Base-by-base conservation (phyloP, 2,113 vertebrate genomes). In the Tylochromis polylepis region DNA sequence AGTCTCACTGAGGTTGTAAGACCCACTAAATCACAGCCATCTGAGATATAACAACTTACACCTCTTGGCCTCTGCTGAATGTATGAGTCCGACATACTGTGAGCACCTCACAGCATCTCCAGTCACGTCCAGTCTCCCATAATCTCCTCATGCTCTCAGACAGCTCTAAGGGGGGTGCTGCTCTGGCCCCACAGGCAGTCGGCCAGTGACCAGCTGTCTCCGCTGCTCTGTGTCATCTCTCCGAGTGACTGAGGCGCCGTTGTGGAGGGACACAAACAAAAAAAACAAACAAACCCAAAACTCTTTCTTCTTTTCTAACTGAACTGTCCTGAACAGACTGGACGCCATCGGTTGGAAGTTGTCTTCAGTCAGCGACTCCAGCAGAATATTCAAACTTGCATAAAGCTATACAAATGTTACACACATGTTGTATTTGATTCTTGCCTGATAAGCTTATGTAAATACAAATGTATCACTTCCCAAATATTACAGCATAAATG, bases 381-480 rank as follows among this genome's bases (percentile, higher is more conserved):
- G 86, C 70, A 82, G 62, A 88, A 85, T 24, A 58, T 84, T 85
- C 89, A 88, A 86, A 93, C 41, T 83, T 89, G 79, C 53, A 90
- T 92, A 83, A 51, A 85, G 86, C 72, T 91, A 93, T 84, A 91
- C 83, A 92, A 83, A 90, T 89, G 88, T 87, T 87, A 93, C 79
- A 90, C 78, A 92, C 87, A 93, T 89, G 93, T 94, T 93, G 92
- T 95, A 95, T 95, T 96, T 94, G 92, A 95, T 92, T 94, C 65
- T 94, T 53, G 89, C 93, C 95, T 91, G 89, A 89, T 95, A 95
- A 95, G 91, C 86, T 96, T 94, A 75, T 96, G 92, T 96, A 92
- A 94, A 96, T 96, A 95, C 92, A 93, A 93, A 90, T 89, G 88
- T 95, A 95, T 95, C 93, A 90, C 84, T 95, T 94, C 95, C 94